Base-by-base conservation (phyloP, 2,888 invertebrate genomes). In the Salpingus planirostris region DNA sequence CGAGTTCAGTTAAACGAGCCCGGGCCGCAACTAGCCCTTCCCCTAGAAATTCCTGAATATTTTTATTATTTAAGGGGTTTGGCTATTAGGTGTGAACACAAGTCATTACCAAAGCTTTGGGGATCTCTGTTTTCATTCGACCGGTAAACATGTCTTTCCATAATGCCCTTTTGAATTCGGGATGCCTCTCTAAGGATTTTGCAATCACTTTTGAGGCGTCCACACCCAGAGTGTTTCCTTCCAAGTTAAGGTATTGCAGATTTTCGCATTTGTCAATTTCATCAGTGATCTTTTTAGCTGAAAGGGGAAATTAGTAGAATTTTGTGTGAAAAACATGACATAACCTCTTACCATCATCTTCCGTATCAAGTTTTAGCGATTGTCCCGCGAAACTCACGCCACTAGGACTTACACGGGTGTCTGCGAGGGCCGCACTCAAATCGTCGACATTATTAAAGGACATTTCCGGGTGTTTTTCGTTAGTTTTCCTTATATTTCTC, bases 101-200 rank as follows among this genome's bases (percentile, higher is more conserved):
- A 33, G 10, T 15, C 12, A 68, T 67, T 62, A 84, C 85, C 60
- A 98, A 62, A 4, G 96, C 92, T 22, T 78, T 73, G 0, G 97
- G 97, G 55, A 98, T 97, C 69, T 98, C 97, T 0, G 84, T 76
- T 64, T 95, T 97, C 67, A 91, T 76, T 27, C 98, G 71, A 0
- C 96, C 89, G 0, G 97, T 97, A 60, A 98, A 98, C 75, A 98
- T 80, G 56, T 98, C 96, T 38, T 91, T 92, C 87, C 95, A 96
- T 31, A 87, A 64, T 0, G 93, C 93, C 55, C 81, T 75, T 42
- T 80, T 71, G 41, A 89, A 73, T 56, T 87, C 82, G 0, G 84
- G 81, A 48, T 88, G 86, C 11, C 68, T 71, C 47, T 82, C 78
- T 24, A 96, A 64, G 0, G 86, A 82, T 54, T 81, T 76, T 0